phyloP scores from a whole-genome alignment of 2,888 invertebrate species.

The Pristionchus japonicus region DNA sequence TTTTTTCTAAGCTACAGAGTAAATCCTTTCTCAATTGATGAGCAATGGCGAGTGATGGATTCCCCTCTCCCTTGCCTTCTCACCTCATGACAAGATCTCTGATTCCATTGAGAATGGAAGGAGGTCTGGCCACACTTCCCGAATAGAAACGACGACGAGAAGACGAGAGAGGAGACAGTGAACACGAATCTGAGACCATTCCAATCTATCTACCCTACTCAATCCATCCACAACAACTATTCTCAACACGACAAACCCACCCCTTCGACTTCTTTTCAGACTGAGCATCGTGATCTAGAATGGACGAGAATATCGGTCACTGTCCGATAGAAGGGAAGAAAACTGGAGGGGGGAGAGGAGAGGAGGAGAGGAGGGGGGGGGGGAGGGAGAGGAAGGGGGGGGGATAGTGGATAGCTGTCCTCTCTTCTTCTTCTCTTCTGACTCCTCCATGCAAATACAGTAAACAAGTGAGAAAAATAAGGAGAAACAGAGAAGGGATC shows the following conservation, averaged over 20 bases:
- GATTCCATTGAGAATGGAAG: slow-evolving; percentile 45
- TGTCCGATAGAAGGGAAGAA: background rate
- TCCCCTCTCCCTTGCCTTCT: too few relatives aligned
- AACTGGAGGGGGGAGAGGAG: background rate
- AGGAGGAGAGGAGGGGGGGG: background rate
- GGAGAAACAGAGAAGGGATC: background rate
- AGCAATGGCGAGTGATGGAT: background rate
- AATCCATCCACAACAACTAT: background rate
- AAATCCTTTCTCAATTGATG: background rate
- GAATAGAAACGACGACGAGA: slow-evolving; percentile 40
- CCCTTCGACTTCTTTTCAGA: background rate
- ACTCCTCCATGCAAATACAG: slow-evolving; percentile 29
- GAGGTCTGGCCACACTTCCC: slow-evolving; percentile 40
- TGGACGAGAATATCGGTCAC: background rate
- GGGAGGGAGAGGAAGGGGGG: background rate
- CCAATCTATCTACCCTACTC: background rate
- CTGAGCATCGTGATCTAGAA: background rate
- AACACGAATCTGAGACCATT: slow-evolving; percentile 2
- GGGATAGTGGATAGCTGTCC: background rate
- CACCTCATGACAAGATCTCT: slow-evolving; percentile 43
- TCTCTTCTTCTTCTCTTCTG: background rate
- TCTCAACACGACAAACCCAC: background rate
- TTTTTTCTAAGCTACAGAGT: background rate
- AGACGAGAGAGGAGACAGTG: slow-evolving; percentile 30
- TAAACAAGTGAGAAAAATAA: background rate